Evolutionary conservation across 2,797 vertebrate species (phyloP), one percentile per base, ranked within the genome.

Genomic region (Margarornis squamiger): DNA sequence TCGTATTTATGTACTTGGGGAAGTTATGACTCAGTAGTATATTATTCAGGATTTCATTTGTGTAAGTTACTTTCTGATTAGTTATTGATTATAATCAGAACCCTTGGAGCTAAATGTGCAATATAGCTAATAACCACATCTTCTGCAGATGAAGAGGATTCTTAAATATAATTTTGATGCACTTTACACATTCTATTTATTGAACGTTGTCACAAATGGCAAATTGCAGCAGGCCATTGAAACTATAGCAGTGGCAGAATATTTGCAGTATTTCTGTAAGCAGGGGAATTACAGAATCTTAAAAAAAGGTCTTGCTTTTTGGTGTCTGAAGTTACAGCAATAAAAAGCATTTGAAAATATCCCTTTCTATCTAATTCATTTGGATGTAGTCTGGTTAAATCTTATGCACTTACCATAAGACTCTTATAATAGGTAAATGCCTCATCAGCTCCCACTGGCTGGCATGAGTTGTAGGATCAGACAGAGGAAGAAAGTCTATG

Each of bases 31-130:
- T 94, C 92, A 93, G 86, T 96, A 80, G 59, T 90, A 39, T 92
- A 78, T 90, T 92, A 87, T 89, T 36, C 49, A 75, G 80, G n/a
- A 36, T 88, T 97, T 95, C 63, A 94, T 92, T 97, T 96, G 78
- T 87, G 61, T 91, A 97, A 95, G 87, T 95, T 92, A 73, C 94
- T 96, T 95, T 97, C 71, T 91, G 86, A 96, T 93, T 93, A 76
- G 54, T 77, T 96, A 90, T 94, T 96, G 88, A 96, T 92, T 97
- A 96, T 94, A 92, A 83, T 86, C 91, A 96, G 89, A 96, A 90
- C 19, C 27, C n/a, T 96, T 88, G 62, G 76, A 88, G 80, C 85
- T 74, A 73, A 94, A 96, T 95, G 82, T 90, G 88, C 27, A 96
- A 72, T 65, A 88, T 61, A 92, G 45, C 36, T 88, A 87, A 88